These are phyloP conservation scores for Monochamus alternatus DNA, from an alignment of 2,888 invertebrate species.

Conservation along the genomic window DNA sequence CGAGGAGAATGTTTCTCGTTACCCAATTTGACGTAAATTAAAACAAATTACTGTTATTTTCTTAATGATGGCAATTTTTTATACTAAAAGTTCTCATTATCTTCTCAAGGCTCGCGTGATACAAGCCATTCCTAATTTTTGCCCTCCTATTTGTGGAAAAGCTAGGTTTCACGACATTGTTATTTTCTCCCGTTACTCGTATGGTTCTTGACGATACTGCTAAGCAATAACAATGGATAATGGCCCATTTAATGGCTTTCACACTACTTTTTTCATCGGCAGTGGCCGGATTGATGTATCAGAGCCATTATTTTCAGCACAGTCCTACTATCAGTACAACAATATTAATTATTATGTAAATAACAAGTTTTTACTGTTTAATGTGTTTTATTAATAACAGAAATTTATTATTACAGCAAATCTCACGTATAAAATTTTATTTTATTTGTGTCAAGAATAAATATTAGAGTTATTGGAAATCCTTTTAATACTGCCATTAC, in stretches of 20 bases:
- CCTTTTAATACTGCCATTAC: no score
- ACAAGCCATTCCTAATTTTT: constrained; percentile 18
- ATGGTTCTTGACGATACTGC: background rate
- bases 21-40: constrained; percentile 16
- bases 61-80: constrained; percentile 23
- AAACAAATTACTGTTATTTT: constrained; percentile 23
- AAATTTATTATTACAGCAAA: no score
- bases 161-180: background rate
- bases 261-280: background rate
- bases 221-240: constrained; percentile 1
- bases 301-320: no score
- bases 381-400: no score
- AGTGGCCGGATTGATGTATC: background rate
- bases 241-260: constrained; percentile 4
- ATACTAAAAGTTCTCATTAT: constrained; percentile 20
- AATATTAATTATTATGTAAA: no score
- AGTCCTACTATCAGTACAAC: no score
- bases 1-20: background rate
- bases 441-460: no score
- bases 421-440: no score
- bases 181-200: constrained; percentile 18
- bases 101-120: constrained; percentile 23
- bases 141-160: constrained; percentile 5
- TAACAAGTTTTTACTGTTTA: no score
- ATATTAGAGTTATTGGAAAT: no score